Evolutionary conservation across 2,888 invertebrate genomes (phyloP), one percentile per base, ranked within the genome.

Genomic region (Trypoxylon attenuatum): DNA sequence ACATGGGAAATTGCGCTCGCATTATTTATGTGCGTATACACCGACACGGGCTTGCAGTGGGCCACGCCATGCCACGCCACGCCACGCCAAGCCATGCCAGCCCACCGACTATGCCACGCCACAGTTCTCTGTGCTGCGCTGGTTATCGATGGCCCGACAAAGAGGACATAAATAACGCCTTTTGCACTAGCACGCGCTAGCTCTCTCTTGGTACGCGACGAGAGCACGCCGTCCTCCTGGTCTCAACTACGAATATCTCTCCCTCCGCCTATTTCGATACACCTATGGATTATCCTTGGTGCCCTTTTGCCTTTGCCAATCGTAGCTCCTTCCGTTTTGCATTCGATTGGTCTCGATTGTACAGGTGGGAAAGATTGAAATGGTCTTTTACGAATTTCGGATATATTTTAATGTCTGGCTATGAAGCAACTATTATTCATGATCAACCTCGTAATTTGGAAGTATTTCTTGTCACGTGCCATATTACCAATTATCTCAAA

Each of bases 1-100:
- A 84, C 83, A 83, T 80, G 83, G 82, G 78, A 84, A 85, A 85
- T 85, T 85, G 85, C 82, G 79, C 84, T 79, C 77, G 74, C 73
- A 78, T 81, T 81, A 81, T 81, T 81, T 81, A 81, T 79, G 78
- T 76, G 73, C 78, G 73, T 77, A 69, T 65, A 74, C 63, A 76
- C 73, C 71, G 68, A 75, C 70, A 70, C 65, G 64, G 43, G 68
- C 69, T n/a, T 61, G 62, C 62, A 75, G 65, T 75, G 71, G 69
- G 74, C 72, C 76, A 73, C 68, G 71, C 71, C 57, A 42, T 29
- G 51, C 51, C 55, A 33, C 33, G 71, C 71, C 57, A 43, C 39
- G 52, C 52, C 56, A 53, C 53, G 66, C 74, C 69, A 65, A 59
- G 69, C 64, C 68, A 70, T n/a, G n/a, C n/a, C n/a, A n/a, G n/a